phyloP scores from a whole-genome alignment of 2,113 vertebrate species.

The Rhinichthys klamathensis region DNA sequence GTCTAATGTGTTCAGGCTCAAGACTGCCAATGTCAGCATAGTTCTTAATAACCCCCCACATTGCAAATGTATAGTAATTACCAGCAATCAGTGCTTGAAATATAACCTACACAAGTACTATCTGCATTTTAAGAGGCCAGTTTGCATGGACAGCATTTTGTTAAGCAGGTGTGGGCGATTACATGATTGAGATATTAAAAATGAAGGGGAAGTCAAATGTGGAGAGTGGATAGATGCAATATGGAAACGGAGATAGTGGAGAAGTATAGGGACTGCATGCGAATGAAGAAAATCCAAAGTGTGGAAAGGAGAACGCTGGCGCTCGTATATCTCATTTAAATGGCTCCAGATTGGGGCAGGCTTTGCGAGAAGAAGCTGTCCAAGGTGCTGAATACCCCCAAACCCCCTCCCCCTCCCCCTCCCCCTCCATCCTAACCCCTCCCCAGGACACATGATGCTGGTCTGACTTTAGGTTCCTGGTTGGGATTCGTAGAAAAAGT shows the following conservation, averaged over 20 bases:
- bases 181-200: not conserved
- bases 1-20: not conserved
- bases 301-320: not conserved
- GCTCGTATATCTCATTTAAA: not conserved
- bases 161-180: conserved; percentile 11
- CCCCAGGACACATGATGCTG: not conserved
- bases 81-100: not conserved
- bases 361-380: conserved; percentile 34
- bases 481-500: conserved; percentile 1
- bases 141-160: conserved; percentile 15
- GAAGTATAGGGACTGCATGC: not conserved
- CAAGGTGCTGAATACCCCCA: conserved; percentile 33
- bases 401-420: no score
- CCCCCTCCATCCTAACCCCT: not conserved
- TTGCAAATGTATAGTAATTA: conserved; percentile 36
- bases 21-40: conserved; percentile 35
- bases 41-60: conserved; percentile 33
- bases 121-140: not conserved
- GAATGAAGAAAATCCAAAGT: not conserved
- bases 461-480: conserved; percentile 30
- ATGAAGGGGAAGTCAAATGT: not conserved
- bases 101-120: not conserved
- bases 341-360: conserved; percentile 10
- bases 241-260: conserved; percentile 30
- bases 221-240: not conserved